Evolutionary conservation across 2,113 vertebrate species (phyloP), one percentile per base, ranked within the genome.

Genomic region (Ammospiza nelsoni): DNA sequence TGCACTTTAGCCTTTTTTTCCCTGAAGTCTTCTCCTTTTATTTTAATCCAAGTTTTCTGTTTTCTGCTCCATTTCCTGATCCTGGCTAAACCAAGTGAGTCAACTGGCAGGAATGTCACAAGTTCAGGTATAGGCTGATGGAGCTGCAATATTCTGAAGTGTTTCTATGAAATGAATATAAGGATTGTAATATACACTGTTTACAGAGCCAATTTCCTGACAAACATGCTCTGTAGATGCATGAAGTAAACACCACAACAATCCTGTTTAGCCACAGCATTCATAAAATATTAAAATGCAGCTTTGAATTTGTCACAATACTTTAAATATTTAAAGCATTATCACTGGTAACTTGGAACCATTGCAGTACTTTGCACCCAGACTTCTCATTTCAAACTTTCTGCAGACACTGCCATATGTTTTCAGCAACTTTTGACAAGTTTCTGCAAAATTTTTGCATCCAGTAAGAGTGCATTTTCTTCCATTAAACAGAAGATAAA

Each of bases 301-400:
- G 33, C 59, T 94, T 92, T 20, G 9, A 82, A 90, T 95, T 81
- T 89, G 74, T 92, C n/a, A 22, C 87, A 92, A 66, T 72, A 83
- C 12, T 77, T 75, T 94, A 88, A 96, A 95, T 96, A 97, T 93
- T 95, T 94, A 89, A 97, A 91, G 35, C 24, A 80, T 31, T 69
- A 88, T 77, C 81, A 74, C 67, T 59, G 28, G 54, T 39, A 85
- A 16, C 67, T 90, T 94, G 85, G 82, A 85, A 84, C 24, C 1
- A 6, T 5, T 67, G n/a, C 2, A 2, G 33, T 43, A 77, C 52
- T 91, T 92, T 2, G 0, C 71, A 67, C 67, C 74, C 75, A 90
- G 89, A 62, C n/a, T 72, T 82, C 72, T 19, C 6, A 52, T 88
- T 83, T 87, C 67, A 82, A 44, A 54, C 7, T 81, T 55, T 92